Evolutionary conservation across 1,140 invertebrate genomes (phyloP).

Genomic region (Heliconius eleuchia): DNA sequence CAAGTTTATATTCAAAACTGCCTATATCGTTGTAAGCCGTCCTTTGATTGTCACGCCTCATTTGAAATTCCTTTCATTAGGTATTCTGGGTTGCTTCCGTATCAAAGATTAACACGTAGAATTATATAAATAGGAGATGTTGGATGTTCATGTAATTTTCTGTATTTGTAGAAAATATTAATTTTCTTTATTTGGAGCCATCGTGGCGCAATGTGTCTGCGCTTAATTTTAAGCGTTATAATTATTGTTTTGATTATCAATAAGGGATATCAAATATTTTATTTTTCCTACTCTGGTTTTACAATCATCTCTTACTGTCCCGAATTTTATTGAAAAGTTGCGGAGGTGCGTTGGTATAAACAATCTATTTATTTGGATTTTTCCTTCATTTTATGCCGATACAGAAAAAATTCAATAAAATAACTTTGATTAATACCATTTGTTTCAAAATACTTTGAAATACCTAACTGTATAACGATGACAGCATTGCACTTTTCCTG

Average conservation of each 20-base stretch:
- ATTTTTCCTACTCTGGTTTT: too few relatives aligned
- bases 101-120: background rate
- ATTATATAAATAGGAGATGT: background rate
- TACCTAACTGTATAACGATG: too few relatives aligned
- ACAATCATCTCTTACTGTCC: too few relatives aligned
- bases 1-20: background rate
- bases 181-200: too few relatives aligned
- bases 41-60: background rate
- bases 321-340: too few relatives aligned
- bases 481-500: background rate
- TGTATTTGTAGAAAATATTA: background rate
- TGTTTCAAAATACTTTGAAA: too few relatives aligned
- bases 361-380: too few relatives aligned
- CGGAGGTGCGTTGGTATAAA: too few relatives aligned
- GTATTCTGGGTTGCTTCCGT: background rate
- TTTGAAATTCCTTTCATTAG: background rate
- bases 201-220: too few relatives aligned
- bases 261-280: background rate
- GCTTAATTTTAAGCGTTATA: background rate
- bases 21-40: background rate
- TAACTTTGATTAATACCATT: too few relatives aligned
- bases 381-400: too few relatives aligned
- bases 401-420: too few relatives aligned
- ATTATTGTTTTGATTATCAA: background rate
- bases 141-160: background rate